A percentile compares a stretch with the other conserved stretches of the same genome.
phyloP scores from a whole-genome alignment of 2,797 vertebrate genomes.

The Coreius guichenoti region DNA sequence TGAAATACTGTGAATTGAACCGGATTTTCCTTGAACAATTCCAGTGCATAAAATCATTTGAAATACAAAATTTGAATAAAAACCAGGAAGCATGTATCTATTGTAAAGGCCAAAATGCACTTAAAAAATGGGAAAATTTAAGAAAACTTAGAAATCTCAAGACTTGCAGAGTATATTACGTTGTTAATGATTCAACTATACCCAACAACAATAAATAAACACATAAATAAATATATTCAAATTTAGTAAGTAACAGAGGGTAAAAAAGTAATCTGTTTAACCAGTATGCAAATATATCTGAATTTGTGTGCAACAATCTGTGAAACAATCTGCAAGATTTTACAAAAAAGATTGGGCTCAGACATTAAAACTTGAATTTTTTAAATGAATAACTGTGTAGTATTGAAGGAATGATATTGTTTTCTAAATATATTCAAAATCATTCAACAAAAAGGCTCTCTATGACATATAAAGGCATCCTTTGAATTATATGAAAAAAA shows the following conservation, averaged over 20 bases:
- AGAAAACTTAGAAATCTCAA: neutral
- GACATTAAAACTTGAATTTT: neutral
- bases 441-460: neutral
- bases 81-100: neutral
- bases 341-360: neutral
- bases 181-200: conserved; percentile 1
- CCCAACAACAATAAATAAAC: conserved; percentile 31
- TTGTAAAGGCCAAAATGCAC: neutral
- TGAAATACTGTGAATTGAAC: neutral
- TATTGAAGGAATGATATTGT: neutral
- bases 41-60: neutral
- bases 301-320: neutral
- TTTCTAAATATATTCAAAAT: neutral
- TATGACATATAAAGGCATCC: neutral
- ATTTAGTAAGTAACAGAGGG: neutral
- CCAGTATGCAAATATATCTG: neutral
- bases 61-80: conserved; percentile 1
- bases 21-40: neutral
- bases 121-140: neutral
- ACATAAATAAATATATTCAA: conserved; percentile 24
- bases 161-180: neutral
- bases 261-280: neutral
- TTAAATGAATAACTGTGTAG: neutral
- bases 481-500: neutral
- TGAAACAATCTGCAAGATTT: neutral